Percentiles rank a stretch among this genome's conserved stretches.
phyloP scores from a whole-genome alignment of 1,140 invertebrate species.

The Oreohelix idahoensis region DNA sequence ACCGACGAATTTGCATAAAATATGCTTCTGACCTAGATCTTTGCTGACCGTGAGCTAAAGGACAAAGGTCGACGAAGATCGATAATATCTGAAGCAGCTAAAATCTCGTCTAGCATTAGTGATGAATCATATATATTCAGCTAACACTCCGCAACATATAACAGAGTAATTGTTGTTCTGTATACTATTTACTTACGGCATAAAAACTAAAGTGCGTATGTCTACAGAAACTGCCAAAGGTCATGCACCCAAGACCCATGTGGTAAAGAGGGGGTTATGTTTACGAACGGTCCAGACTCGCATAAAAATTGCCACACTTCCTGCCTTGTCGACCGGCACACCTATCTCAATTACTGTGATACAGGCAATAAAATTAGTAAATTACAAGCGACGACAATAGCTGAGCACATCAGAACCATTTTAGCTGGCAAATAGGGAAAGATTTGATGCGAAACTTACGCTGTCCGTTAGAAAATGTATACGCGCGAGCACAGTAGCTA shows the following conservation, averaged over 20 bases:
- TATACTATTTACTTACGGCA: too few relatives aligned
- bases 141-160: too few relatives aligned
- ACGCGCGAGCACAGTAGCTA: constrained; percentile 19
- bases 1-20: constrained; percentile 67
- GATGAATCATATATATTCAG: too few relatives aligned
- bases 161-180: too few relatives aligned
- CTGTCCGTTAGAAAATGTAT: constrained; percentile 25
- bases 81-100: constrained; percentile 35
- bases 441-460: not conserved
- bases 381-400: too few relatives aligned
- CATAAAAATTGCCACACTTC: constrained; percentile 20
- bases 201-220: too few relatives aligned
- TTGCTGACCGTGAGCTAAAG: constrained; percentile 61
- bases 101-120: not conserved
- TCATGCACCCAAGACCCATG: constrained; percentile 64
- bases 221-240: constrained; percentile 54
- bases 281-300: constrained; percentile 48
- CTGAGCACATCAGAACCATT: not conserved
- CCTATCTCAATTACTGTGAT: too few relatives aligned
- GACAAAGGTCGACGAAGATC: constrained; percentile 65
- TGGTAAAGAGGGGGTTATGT: constrained; percentile 59
- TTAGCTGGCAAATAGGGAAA: not conserved
- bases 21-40: constrained; percentile 66
- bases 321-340: constrained; percentile 11
- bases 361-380: too few relatives aligned